These are phyloP conservation scores for Lottia scabra DNA, from an alignment of 2,888 invertebrate genomes.

Conservation along the genomic window DNA sequence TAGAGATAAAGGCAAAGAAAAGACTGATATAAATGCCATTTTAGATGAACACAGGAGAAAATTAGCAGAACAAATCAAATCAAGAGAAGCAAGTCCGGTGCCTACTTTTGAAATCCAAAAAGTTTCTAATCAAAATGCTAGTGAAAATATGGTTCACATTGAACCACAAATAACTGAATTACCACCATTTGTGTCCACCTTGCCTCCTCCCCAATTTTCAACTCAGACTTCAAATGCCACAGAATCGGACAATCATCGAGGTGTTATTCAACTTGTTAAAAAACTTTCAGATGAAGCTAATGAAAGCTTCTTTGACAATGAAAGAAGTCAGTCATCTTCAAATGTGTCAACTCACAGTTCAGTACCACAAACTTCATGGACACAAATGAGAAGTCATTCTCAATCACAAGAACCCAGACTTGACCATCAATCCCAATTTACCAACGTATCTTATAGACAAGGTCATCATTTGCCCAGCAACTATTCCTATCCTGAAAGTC, in stretches of 20 bases:
- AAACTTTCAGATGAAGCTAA: constrained; percentile 70
- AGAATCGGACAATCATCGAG: constrained; percentile 60
- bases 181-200: not conserved
- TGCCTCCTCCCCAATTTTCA: not conserved
- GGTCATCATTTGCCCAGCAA: no score
- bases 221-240: constrained; percentile 10
- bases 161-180: constrained; percentile 24
- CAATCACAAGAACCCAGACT: no score
- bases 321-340: not conserved
- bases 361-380: constrained; percentile 2
- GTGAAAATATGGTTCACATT: not conserved
- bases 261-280: constrained; percentile 67
- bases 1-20: not conserved
- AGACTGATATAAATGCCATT: constrained; percentile 17
- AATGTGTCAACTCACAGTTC: not conserved
- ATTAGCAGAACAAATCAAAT: constrained; percentile 6
- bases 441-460: no score
- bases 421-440: no score
- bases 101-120: not conserved
- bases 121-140: not conserved
- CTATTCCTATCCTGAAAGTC: not conserved
- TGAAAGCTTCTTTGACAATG: not conserved
- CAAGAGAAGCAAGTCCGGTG: constrained; percentile 16
- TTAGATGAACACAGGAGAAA: constrained; percentile 29
- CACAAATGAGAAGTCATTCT: not conserved